These are phyloP conservation scores for Drosophila eugracilis DNA, from an alignment of 1,140 invertebrate species.

Conservation along the genomic window DNA sequence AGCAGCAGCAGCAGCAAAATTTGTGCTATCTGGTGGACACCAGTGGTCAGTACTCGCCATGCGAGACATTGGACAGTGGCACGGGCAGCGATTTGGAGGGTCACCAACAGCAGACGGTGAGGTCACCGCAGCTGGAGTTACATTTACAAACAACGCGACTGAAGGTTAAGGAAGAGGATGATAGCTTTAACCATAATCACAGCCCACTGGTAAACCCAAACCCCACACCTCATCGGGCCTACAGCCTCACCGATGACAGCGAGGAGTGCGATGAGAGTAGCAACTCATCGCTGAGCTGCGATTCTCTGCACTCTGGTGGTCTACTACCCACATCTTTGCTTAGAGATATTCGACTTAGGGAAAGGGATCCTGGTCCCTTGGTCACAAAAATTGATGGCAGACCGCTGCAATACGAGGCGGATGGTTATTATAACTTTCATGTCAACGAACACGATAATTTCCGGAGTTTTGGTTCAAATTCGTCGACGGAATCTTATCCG, in stretches of 20 bases:
- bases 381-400: constrained; percentile 67
- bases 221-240: constrained; percentile 75
- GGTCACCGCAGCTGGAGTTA: constrained; percentile 84
- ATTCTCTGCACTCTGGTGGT: constrained; percentile 72
- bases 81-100: constrained; percentile 92
- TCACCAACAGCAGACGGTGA: constrained; percentile 32
- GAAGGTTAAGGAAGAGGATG: constrained; percentile 85
- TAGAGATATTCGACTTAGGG: constrained; percentile 63
- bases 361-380: not conserved
- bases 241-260: constrained; percentile 84
- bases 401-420: constrained; percentile 87
- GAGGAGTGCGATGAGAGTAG: constrained; percentile 77
- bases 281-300: constrained; percentile 78
- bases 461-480: constrained; percentile 86
- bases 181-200: not conserved
- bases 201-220: not conserved
- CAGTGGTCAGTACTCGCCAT: constrained; percentile 91
- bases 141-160: constrained; percentile 84
- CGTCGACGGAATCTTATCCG: constrained; percentile 56
- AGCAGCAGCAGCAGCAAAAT: too few relatives aligned
- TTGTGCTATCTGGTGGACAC: constrained; percentile 87
- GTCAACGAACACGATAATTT: constrained; percentile 88
- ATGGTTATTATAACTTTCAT: constrained; percentile 93
- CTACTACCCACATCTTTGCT: constrained; percentile 69
- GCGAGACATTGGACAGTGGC: constrained; percentile 92